Percentiles rank a stretch among this genome's conserved stretches.
phyloP scores from a whole-genome alignment of 2,797 vertebrate genomes.

The Lateolabrax maculatus region DNA sequence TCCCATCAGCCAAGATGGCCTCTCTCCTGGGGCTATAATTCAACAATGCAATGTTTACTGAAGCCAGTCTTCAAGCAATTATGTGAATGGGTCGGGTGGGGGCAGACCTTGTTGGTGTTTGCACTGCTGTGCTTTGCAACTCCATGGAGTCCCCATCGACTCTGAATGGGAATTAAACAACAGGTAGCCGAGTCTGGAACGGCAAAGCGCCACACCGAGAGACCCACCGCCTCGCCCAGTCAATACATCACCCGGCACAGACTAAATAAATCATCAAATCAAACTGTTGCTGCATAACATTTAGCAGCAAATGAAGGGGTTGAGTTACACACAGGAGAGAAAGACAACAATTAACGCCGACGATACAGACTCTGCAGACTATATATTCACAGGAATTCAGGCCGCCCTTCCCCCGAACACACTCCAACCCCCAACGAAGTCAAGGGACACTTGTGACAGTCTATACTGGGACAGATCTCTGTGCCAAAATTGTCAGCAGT shows the following conservation, averaged over 20 bases:
- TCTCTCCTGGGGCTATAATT: constrained; percentile 70
- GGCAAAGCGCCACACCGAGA: constrained; percentile 19
- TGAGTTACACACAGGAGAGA: constrained; percentile 39
- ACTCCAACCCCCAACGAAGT: constrained; percentile 61
- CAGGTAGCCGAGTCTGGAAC: constrained; percentile 54
- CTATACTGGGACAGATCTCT: constrained; percentile 70
- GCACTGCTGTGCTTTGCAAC: constrained; percentile 66
- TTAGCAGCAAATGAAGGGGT: constrained; percentile 23
- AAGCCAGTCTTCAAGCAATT: constrained; percentile 76
- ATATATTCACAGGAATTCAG: constrained; percentile 71
- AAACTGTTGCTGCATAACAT: constrained; percentile 30
- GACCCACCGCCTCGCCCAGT: constrained; percentile 25
- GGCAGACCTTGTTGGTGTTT: constrained; percentile 69
- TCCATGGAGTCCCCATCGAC: constrained; percentile 47
- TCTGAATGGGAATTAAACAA: constrained; percentile 65
- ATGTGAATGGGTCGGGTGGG: constrained; percentile 66
- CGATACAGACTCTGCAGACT: constrained; percentile 51
- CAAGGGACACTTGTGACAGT: constrained; percentile 68
- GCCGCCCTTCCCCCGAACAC: constrained; percentile 48
- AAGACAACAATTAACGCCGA: constrained; percentile 49
- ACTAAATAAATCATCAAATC: constrained; percentile 57
- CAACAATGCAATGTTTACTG: constrained; percentile 79
- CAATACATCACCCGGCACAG: constrained; percentile 20
- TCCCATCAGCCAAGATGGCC: constrained; percentile 62
- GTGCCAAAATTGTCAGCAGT: constrained; percentile 63